phyloP scores from a whole-genome alignment of 1,140 invertebrate genomes.

The Diorhabda sublineata region DNA sequence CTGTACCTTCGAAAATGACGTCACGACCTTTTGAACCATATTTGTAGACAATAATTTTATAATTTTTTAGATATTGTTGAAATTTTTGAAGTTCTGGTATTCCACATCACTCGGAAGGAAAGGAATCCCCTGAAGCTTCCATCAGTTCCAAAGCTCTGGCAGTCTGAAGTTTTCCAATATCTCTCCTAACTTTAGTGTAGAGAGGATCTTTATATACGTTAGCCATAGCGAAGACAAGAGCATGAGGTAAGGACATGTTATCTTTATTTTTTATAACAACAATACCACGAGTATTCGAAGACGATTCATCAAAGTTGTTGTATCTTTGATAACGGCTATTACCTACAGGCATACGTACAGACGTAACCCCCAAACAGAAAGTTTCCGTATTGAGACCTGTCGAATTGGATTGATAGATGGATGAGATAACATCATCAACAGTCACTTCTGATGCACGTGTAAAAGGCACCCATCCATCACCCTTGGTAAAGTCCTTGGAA shows the following conservation, averaged over 20 bases:
- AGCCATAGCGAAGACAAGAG: conserved; percentile 12
- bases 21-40: too few relatives aligned
- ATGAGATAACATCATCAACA: conserved; percentile 6
- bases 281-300: background rate
- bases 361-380: too few relatives aligned
- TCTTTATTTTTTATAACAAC: conserved; percentile 5
- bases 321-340: too few relatives aligned
- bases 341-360: too few relatives aligned
- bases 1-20: too few relatives aligned
- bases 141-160: background rate
- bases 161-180: conserved; percentile 8
- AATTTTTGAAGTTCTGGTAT: background rate
- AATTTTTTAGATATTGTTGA: background rate
- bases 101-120: too few relatives aligned
- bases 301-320: background rate
- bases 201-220: conserved; percentile 5
- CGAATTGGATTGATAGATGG: too few relatives aligned
- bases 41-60: too few relatives aligned
- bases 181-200: conserved; percentile 3
- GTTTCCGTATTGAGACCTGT: background rate
- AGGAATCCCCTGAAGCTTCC: too few relatives aligned
- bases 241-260: background rate
- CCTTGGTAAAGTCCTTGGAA: conserved; percentile 10
- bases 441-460: background rate
- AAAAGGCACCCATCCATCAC: conserved; percentile 7